phyloP scores from a whole-genome alignment of 2,888 invertebrate genomes.

The Thalpophila matura region DNA sequence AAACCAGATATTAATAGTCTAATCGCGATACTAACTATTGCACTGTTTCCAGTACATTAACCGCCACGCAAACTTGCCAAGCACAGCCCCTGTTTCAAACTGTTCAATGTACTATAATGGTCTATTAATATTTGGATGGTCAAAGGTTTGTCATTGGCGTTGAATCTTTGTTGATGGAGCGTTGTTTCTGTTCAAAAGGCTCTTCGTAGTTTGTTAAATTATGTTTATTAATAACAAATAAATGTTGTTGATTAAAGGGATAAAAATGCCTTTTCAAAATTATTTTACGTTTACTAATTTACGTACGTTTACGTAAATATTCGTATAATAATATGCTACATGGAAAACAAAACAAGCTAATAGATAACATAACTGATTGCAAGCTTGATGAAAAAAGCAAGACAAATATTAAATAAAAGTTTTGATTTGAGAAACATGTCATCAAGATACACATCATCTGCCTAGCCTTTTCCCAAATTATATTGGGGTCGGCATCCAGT shows the following conservation, averaged over 20 bases:
- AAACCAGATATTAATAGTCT: constrained; percentile 60
- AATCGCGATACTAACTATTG: constrained; percentile 66
- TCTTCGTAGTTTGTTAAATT: neutral
- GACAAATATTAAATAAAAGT: too few species aligned
- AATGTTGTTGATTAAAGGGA: too few species aligned
- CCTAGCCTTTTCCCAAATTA: too few species aligned
- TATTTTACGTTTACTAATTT: too few species aligned
- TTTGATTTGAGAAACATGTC: neutral
- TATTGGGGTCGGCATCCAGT: too few species aligned
- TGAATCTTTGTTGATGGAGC: constrained; percentile 32
- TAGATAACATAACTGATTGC: too few species aligned
- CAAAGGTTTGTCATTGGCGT: constrained; percentile 52
- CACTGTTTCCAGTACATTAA: constrained; percentile 65
- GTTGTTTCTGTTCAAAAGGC: neutral
- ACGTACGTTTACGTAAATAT: too few species aligned
- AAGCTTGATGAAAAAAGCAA: too few species aligned
- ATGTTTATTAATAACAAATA: neutral
- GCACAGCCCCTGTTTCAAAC: constrained; percentile 58
- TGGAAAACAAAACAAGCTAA: too few species aligned
- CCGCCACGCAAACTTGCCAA: constrained; percentile 55
- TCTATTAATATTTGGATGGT: constrained; percentile 59
- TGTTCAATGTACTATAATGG: constrained; percentile 63
- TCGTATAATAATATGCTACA: too few species aligned
- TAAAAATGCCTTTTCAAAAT: too few species aligned
- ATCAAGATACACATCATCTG: too few species aligned